Conservation (phyloP, 2,113 vertebrate genomes). For the Psammodynastes pulverulentus region DNA sequence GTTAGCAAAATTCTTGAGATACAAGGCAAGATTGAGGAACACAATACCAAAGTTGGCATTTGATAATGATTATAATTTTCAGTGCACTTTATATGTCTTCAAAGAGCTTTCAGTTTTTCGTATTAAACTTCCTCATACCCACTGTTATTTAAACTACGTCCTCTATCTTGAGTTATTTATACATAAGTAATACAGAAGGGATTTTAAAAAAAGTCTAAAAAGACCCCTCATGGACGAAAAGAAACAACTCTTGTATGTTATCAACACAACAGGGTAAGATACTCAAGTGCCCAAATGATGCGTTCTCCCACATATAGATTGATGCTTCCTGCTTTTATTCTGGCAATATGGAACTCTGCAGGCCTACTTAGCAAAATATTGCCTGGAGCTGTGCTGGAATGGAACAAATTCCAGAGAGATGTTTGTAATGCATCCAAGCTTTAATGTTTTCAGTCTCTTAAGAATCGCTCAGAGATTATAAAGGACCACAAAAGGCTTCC, state of each 20-base stretch:
- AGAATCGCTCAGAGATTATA: background rate
- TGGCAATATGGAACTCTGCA: background rate
- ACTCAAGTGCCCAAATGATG: background rate
- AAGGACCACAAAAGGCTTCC: background rate
- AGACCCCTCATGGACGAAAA: too few species aligned
- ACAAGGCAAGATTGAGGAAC: background rate
- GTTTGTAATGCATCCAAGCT: background rate
- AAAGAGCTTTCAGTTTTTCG: background rate
- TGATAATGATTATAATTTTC: background rate
- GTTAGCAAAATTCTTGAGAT: background rate
- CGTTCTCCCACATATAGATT: background rate
- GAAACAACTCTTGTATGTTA: background rate
- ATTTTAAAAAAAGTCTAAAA: too few species aligned
- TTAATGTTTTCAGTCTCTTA: background rate
- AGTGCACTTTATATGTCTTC: background rate
- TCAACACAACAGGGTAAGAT: background rate
- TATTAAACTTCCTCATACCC: background rate
- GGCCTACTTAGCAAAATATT: background rate
- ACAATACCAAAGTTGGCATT: background rate
- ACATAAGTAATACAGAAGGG: too few species aligned
- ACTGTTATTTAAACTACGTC: background rate
- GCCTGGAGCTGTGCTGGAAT: rapidly evolving
- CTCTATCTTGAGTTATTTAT: too few species aligned
- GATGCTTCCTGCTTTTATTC: background rate
- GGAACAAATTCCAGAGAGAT: too few species aligned